Conservation (phyloP, 2,113 vertebrate species). For the Hiodon alosoides region DNA sequence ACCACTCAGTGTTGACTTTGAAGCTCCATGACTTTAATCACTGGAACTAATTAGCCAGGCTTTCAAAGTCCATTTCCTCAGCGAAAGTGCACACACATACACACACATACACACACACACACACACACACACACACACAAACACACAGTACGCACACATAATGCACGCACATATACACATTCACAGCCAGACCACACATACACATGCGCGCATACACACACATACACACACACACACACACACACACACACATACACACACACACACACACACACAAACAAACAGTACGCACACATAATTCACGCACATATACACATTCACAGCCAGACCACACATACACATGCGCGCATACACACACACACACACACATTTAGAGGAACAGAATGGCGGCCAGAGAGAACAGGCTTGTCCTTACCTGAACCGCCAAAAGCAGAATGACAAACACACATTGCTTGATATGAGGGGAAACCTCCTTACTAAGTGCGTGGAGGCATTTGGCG, state of each 20-base stretch:
- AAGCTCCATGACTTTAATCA: background rate
- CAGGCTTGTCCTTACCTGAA: conserved; percentile 41
- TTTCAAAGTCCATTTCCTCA: background rate
- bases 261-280: conserved; percentile 24
- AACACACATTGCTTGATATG: conserved; percentile 39
- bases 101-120: background rate
- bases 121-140: conserved; percentile 11
- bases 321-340: no score
- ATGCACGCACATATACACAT: conserved; percentile 10
- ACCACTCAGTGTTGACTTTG: background rate
- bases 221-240: background rate
- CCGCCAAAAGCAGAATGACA: conserved; percentile 39
- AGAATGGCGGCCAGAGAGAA: background rate
- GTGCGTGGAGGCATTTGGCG: conserved; percentile 37
- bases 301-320: conserved; percentile 21
- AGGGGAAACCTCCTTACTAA: conserved; percentile 17
- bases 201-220: background rate
- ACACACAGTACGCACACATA: conserved; percentile 17
- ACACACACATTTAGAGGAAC: conserved; percentile 1
- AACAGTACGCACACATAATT: conserved; percentile 19
- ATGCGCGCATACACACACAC: conserved; percentile 6
- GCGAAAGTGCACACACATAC: background rate
- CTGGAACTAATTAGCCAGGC: background rate
- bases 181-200: background rate
- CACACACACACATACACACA: background rate